Evolutionary conservation across 2,888 invertebrate species (phyloP), one percentile per base, ranked within the genome.

Genomic region (Morpho deidamia): DNA sequence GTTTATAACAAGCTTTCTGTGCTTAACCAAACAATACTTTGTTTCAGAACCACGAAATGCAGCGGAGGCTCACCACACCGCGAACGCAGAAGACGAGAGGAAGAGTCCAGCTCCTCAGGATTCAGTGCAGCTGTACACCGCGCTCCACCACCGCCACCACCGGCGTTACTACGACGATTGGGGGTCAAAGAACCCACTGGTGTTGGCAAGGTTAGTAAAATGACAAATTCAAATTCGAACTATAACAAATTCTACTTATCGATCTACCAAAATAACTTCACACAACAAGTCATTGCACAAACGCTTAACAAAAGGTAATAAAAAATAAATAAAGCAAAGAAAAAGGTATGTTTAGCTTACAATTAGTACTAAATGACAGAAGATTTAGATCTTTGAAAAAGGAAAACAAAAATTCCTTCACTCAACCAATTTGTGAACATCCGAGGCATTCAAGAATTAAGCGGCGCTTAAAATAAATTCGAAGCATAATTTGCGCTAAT

Each of bases 171-270:
- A 12, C 87, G 95, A 51, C 84, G 94, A 62, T 92, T 95, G 50
- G 95, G 95, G 39, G 93, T 95, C 50, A 94, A 93, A 69, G 95
- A 95, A 78, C 92, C 94, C 60, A 95, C 95, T 8, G 95, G 95
- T 7, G 93, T 95, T 63, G 96, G 96, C 61, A 96, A 96, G 94
- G 96, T 95, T 78, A 83, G 91, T 63, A 8, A 37, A 37, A 23
- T 23, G 23, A 23, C 4, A 23, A 23, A 23, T 23, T 23, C 23
- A 3, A 2, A 23, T 23, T 23, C n/a, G n/a, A n/a, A n/a, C n/a
- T n/a, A n/a, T n/a, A 23, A 23, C 23, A 23, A 23, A 5, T 23
- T 23, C 23, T 23, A 23, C 23, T 5, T 23, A 5, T 23, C 23
- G 5, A 23, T 23, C 23, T 23, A 23, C 23, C 23, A 5, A 23